Evolutionary conservation across 1,140 invertebrate genomes (phyloP), one percentile per base, ranked within the genome.

Genomic region (Archivesica marissinica): DNA sequence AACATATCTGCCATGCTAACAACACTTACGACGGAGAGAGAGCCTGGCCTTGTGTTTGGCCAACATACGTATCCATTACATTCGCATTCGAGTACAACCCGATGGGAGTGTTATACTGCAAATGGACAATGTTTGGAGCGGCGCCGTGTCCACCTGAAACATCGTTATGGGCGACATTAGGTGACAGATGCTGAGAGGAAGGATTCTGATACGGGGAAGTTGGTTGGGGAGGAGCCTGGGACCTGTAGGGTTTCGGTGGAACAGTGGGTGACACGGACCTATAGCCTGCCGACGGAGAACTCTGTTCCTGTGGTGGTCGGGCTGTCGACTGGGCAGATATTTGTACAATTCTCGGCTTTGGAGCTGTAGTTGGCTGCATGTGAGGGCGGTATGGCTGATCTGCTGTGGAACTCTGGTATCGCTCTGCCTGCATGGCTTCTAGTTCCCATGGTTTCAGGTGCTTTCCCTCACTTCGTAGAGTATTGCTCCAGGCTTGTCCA

Each of bases 71-170:
- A 94, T 99, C 98, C 66, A 97, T 97, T 90, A 99, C 98, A 79
- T 97, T 98, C 94, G 98, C 96, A 94, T 98, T 98, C 91, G 97
- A 98, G 95, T 99, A 99, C 90, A 99, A 96, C 83, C 97, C 97
- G 86, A 99, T 96, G 33, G 98, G 98, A 61, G 97, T 97, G 95
- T 99, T 99, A 95, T 99, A 99, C 94, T 99, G 98, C 72, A 92
- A 87, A 82, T 93, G 92, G 54, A 93, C 88, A 59, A 91, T 88
- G 30, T 87, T 89, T 25, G 90, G 86, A 13, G 78, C 87, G 33
- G 66, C 85, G 25, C 44, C 17, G 17, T 64, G 38, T 20, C 82
- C 77, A 15, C 70, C 78, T 82, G 81, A 81, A 72, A 70, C 68
- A 68, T 70, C 20, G 64, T 70, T 47, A n/a, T 25, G 28, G 41